Conservation (phyloP, 2,113 vertebrate genomes). For the Accipiter cooperii region DNA sequence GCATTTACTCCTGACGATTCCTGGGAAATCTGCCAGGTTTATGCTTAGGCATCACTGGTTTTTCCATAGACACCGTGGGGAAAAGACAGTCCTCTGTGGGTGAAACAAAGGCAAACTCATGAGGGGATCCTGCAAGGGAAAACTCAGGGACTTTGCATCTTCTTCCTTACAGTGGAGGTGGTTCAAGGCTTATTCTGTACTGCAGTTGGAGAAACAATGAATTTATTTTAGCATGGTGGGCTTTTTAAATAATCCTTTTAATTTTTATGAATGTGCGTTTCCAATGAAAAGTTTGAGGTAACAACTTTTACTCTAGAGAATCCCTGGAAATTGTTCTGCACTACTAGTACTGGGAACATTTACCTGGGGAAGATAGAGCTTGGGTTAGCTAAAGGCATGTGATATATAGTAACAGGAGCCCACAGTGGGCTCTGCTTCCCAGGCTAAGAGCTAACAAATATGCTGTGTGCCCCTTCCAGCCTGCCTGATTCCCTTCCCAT, state of each 20-base stretch:
- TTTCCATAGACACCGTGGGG: not conserved
- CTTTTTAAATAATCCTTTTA: not conserved
- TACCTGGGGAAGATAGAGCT: not conserved
- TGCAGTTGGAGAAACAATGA: not conserved
- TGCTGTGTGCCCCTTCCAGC: not conserved
- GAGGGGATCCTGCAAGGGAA: not conserved
- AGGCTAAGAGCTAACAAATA: not conserved
- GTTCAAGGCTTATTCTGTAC: not conserved
- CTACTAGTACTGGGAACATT: not conserved
- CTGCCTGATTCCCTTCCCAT: not conserved
- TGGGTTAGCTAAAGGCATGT: not conserved
- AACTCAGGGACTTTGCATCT: not conserved
- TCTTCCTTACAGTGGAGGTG: not conserved
- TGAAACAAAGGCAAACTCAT: not conserved
- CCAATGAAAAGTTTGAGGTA: not conserved
- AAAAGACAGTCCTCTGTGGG: not conserved
- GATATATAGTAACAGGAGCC: not conserved
- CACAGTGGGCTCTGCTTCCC: not conserved
- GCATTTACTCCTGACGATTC: not conserved
- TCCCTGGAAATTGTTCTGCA: not conserved
- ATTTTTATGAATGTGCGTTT: not conserved
- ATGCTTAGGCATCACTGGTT: not conserved
- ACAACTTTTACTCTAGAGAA: not conserved
- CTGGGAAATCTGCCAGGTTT: conserved; percentile 7
- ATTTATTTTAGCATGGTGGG: not conserved